Percentiles rank a stretch among this genome's conserved stretches.
Evolutionary conservation across 2,797 vertebrate species (phyloP).

Genomic region (Sebastes wilsoni): DNA sequence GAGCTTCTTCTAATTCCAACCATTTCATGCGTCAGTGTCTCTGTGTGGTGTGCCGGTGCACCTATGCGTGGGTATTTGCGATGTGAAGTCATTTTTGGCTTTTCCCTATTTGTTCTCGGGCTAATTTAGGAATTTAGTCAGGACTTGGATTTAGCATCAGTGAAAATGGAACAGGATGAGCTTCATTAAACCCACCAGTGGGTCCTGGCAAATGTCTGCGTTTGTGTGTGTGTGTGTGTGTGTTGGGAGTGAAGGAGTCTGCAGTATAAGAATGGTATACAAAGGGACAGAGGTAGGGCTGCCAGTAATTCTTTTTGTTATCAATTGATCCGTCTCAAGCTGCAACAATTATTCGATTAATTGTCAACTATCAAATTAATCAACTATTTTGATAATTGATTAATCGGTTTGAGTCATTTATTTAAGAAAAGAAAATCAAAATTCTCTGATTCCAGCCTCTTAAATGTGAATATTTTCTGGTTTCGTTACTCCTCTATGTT

Average conservation of each 20-base stretch:
- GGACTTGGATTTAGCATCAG: conserved; percentile 22
- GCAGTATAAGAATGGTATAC: background rate
- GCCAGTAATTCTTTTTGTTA: background rate
- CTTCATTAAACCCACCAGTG: conserved; percentile 26
- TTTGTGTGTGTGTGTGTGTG: conserved; percentile 2
- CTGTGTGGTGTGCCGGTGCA: conserved; percentile 22
- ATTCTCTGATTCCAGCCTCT: too few species aligned
- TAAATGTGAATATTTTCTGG: too few species aligned
- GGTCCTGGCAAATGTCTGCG: conserved; percentile 19
- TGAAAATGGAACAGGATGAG: conserved; percentile 31
- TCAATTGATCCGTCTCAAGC: too few species aligned
- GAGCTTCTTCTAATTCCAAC: conserved; percentile 51
- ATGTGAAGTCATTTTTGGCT: conserved; percentile 30
- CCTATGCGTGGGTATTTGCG: conserved; percentile 9
- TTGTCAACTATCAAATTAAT: too few species aligned
- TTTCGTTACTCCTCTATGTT: too few species aligned
- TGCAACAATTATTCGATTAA: too few species aligned
- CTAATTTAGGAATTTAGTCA: conserved; percentile 46
- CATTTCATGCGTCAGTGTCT: conserved; percentile 54
- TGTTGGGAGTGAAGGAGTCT: background rate
- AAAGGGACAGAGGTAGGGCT: background rate
- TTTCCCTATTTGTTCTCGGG: conserved; percentile 19
- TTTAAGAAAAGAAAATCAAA: too few species aligned
- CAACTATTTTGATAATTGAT: too few species aligned
- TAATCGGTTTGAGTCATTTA: too few species aligned